Conservation (phyloP, 2,113 vertebrate genomes). For the Archilochus colubris region DNA sequence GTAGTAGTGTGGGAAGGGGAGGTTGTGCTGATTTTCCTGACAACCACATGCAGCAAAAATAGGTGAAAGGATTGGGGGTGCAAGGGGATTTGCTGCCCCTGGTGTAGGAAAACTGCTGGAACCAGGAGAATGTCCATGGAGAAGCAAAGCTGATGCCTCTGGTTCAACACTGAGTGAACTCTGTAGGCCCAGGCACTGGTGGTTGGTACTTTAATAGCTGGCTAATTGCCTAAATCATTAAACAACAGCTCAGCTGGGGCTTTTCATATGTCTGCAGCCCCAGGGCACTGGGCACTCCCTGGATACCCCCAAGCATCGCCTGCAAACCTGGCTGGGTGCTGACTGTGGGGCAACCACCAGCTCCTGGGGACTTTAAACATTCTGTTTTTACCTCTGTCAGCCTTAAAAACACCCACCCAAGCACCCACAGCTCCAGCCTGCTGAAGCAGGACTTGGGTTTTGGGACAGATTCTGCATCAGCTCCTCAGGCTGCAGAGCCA, state of each 20-base stretch:
- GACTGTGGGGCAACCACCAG: rapidly evolving
- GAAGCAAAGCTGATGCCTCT: neutral
- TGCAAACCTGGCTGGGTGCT: rapidly evolving
- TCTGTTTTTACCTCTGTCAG: neutral
- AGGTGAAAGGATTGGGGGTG: too few relatives aligned
- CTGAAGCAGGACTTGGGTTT: neutral
- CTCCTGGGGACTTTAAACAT: neutral
- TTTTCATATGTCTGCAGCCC: neutral
- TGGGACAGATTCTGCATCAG: neutral
- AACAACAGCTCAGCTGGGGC: neutral
- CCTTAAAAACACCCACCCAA: neutral
- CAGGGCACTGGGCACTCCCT: neutral
- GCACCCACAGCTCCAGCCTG: neutral
- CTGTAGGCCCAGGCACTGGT: neutral
- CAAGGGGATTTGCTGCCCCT: neutral
- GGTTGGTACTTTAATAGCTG: neutral
- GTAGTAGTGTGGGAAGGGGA: too few relatives aligned
- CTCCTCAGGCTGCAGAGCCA: neutral
- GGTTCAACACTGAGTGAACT: neutral
- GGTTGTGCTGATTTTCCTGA: too few relatives aligned
- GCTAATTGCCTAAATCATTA: neutral
- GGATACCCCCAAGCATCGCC: neutral
- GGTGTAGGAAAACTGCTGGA: neutral
- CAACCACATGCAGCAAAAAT: too few relatives aligned
- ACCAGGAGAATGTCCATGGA: neutral